Base-by-base conservation (phyloP, 2,113 vertebrate genomes). In the Parotia lawesii region DNA sequence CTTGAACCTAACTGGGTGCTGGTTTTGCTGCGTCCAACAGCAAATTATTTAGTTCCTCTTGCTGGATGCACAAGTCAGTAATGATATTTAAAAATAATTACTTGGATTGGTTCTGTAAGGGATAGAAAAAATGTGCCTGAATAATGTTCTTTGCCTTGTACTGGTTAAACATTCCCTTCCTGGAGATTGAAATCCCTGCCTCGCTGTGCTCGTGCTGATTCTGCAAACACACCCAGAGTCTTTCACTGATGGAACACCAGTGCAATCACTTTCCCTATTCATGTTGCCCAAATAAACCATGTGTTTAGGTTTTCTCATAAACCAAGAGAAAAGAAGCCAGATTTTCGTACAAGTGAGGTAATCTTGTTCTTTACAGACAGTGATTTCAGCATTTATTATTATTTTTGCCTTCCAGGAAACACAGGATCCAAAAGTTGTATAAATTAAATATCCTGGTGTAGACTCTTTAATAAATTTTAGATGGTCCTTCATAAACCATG, bases 1-100 rank as follows among this genome's bases (percentile, higher is more conserved):
- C 85, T 95, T 96, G 75, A 92, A 72, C 90, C 70, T 66, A 74
- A 60, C 71, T 89, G 60, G 57, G 18, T 89, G 80, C 40, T 92
- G 56, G 4, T 38, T 64, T 90, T 50, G 57, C 8, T 60, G 28
- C 31, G 24, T 64, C 69, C 37, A 33, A 2, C 33, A 19, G 12
- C 40, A 56, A 61, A 5, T 14, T 23, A 69, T 75, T 82, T 48
- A 42, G 18, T 56, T 86, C 21, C 17, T 70, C 24, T 50, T 65
- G 37, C 44, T 50, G 37, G 45, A 35, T 50, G 35, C 50, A 1
- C 28, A 48, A 67, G 23, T 77, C 35, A 23, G 15, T 67, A 7
- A 45, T 8, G 24, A 6, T 37, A 28, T 69, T 91, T 51, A 44
- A 65, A 48, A 29, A 7, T 1, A 44, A 60, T 78, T 16, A 10